Conservation (phyloP, 64 coral and sea anemone species). For the Dendronephthya gigantea region DNA sequence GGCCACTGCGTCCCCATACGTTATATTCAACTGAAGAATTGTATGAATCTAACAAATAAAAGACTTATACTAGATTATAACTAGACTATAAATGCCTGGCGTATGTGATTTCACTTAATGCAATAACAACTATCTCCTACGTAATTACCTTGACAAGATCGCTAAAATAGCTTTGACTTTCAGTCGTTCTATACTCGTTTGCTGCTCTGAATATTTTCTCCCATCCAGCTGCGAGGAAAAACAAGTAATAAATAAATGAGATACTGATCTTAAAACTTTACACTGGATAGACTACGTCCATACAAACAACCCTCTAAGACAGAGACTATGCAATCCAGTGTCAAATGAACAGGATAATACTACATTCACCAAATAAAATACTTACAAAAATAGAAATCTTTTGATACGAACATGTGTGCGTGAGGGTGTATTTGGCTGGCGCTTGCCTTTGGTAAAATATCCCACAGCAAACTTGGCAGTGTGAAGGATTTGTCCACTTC, state of each 20-base stretch:
- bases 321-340: too few relatives aligned
- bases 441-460: conserved; percentile 71
- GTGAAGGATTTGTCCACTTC: conserved; percentile 42
- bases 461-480: conserved; percentile 75
- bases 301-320: too few relatives aligned
- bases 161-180: conserved; percentile 78
- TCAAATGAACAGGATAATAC: too few relatives aligned
- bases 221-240: neutral
- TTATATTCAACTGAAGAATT: conserved; percentile 45
- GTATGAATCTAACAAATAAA: conserved; percentile 53
- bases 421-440: conserved; percentile 91
- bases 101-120: too few relatives aligned
- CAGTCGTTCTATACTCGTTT: conserved; percentile 39
- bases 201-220: conserved; percentile 28
- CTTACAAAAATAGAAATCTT: conserved; percentile 77
- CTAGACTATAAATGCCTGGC: too few relatives aligned
- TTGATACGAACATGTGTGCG: conserved; percentile 59
- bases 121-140: too few relatives aligned
- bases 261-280: too few relatives aligned
- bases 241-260: neutral
- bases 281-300: too few relatives aligned
- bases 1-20: conserved; percentile 56
- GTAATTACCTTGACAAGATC: conserved; percentile 65
- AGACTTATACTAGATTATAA: neutral
- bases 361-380: neutral